Percentiles rank a stretch among this genome's conserved stretches.
Conservation (phyloP, 2,113 vertebrate genomes). For the Formicarius rufipectus region DNA sequence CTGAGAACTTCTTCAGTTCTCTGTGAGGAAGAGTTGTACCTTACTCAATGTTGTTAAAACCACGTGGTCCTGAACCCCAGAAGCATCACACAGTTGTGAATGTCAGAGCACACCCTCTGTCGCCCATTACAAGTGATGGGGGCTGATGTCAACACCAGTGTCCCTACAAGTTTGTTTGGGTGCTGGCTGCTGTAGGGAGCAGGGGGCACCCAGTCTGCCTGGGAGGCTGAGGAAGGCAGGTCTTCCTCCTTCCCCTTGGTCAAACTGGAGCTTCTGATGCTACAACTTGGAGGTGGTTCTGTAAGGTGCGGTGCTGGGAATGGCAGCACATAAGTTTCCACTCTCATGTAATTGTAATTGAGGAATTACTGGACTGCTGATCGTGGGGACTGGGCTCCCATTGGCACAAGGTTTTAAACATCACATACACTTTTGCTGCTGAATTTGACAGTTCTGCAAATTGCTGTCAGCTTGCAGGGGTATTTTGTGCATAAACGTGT, state of each 20-base stretch:
- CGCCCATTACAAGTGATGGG: not conserved
- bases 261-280: not conserved
- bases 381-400: not conserved
- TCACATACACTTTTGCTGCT: not conserved
- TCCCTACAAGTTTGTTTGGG: not conserved
- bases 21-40: not conserved
- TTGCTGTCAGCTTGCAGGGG: conserved; percentile 52
- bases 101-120: not conserved
- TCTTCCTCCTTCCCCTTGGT: not conserved
- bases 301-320: not conserved
- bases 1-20: not conserved
- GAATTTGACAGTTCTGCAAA: conserved; percentile 63
- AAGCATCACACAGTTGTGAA: not conserved
- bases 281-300: not conserved
- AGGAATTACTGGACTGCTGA: not conserved
- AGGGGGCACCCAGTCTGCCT: rapidly evolving
- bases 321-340: not conserved
- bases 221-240: not conserved
- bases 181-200: not conserved
- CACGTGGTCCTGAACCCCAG: not conserved
- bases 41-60: not conserved
- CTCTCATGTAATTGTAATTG: not conserved
- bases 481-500: conserved; percentile 39
- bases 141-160: too few species aligned
- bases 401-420: not conserved